Conservation (phyloP, 2,113 vertebrate species). For the Calyptomena viridis region DNA sequence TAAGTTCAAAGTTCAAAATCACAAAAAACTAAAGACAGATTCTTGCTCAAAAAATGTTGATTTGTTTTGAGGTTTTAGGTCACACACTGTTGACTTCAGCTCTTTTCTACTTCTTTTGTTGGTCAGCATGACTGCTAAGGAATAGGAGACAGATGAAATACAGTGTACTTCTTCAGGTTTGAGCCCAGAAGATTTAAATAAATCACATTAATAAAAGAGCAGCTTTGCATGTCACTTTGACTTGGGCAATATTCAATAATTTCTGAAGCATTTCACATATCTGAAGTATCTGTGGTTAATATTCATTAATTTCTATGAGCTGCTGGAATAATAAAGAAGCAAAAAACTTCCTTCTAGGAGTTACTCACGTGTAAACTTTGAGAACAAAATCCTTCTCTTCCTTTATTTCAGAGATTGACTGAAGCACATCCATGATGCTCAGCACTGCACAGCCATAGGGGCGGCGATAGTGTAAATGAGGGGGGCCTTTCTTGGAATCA, state of each 20-base stretch:
- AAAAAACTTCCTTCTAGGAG: neutral
- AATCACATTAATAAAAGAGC: neutral
- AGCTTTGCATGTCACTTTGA: neutral
- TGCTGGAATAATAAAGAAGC: neutral
- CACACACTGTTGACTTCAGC: neutral
- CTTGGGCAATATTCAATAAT: neutral
- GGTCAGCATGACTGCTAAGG: neutral
- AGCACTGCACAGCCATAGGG: conserved; percentile 93
- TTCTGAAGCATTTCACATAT: neutral
- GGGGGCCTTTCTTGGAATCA: conserved; percentile 92
- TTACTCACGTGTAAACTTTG: conserved; percentile 96
- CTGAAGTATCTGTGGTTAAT: neutral
- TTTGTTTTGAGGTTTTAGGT: neutral
- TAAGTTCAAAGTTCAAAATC: neutral
- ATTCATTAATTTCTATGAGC: neutral
- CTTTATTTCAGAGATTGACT: conserved; percentile 90
- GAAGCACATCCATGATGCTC: conserved; percentile 89
- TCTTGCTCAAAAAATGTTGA: neutral
- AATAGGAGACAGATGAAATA: neutral
- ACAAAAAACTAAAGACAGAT: neutral
- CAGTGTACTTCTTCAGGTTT: neutral
- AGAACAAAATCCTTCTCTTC: conserved; percentile 98
- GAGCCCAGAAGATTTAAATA: neutral
- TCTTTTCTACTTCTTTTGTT: neutral
- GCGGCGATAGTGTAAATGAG: conserved; percentile 88